A percentile compares a stretch with the other conserved stretches of the same genome.
These are phyloP conservation scores for Montipora cactus DNA, from an alignment of 64 coral and sea anemone genomes.

Conservation along the genomic window DNA sequence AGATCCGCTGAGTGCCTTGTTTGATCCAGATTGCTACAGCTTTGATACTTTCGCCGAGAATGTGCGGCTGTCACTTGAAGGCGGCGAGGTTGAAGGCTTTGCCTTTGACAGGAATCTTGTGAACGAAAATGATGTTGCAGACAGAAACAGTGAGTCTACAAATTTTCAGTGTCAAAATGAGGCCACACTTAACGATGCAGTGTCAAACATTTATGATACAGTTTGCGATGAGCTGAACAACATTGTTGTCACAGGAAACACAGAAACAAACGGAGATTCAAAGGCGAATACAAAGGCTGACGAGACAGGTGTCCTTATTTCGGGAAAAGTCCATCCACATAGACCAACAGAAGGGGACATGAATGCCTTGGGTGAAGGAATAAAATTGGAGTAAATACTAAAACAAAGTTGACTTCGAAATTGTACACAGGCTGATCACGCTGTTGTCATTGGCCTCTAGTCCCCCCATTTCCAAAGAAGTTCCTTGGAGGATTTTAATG, in stretches of 20 bases:
- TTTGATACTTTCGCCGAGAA: conserved; percentile 50
- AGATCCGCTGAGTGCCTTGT: conserved; percentile 82
- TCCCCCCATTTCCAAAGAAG: too few species aligned
- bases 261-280: neutral
- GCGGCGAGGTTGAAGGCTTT: conserved; percentile 61
- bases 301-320: conserved; percentile 1
- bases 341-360: neutral
- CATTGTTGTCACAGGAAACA: neutral
- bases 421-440: too few species aligned
- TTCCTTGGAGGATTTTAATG: too few species aligned
- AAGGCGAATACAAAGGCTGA: neutral
- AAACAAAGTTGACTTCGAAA: too few species aligned
- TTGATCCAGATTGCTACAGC: conserved; percentile 47
- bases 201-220: neutral
- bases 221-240: neutral
- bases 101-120: conserved; percentile 72
- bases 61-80: conserved; percentile 75
- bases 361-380: neutral
- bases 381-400: neutral
- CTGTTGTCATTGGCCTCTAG: too few species aligned
- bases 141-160: neutral
- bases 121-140: neutral
- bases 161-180: neutral
- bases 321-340: conserved; percentile 17
- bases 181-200: neutral